Base-by-base conservation (phyloP, 1,140 invertebrate species). In the Drepana arcuata region DNA sequence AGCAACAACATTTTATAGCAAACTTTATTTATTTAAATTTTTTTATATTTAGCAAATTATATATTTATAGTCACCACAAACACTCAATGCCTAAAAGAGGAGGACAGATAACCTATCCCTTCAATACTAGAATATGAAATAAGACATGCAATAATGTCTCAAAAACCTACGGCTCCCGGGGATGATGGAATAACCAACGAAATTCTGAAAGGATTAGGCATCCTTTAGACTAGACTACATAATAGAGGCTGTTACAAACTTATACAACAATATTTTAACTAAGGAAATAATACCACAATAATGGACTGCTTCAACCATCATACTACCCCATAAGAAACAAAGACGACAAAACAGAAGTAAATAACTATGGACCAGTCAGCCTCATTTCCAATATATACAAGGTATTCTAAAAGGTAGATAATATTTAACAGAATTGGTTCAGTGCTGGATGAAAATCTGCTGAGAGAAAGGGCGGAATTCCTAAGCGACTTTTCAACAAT, bases 381-480 rank as follows among this genome's bases (percentile, higher is more conserved):
- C 38, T 49, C 1, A 54, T 45, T 34, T 33, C 45, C 7, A 53
- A 53, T 15, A 11, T 48, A 13, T 48, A 48, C 16, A 48, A 45
- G 27, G 25, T 45, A 14, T 48, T 54, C 13, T 32, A 44, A 11
- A 48, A 54, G 18, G 38, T n/a, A n/a, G n/a, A n/a, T 54, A 14
- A 42, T 48, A 18, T n/a, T 55, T 12, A 41, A 40, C 16, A 30
- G 47, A 29, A 18, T 55, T 25, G 24, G 24, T 4, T 32, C 7
- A 4, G 32, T 7, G 14, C 16, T 55, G 14, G 46, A 55, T 12
- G 35, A 49, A 37, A 24, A 47, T 18, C 46, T 46, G 40, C 50
- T 38, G 7, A 12, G 34, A 0, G 45, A 48, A 34, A 41, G 49
- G 32, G 51, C 51, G 6, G 42, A 33, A 53, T 64, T 52, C 48